Conservation (phyloP, 2,888 invertebrate species). For the Phyllotreta cruciferae region DNA sequence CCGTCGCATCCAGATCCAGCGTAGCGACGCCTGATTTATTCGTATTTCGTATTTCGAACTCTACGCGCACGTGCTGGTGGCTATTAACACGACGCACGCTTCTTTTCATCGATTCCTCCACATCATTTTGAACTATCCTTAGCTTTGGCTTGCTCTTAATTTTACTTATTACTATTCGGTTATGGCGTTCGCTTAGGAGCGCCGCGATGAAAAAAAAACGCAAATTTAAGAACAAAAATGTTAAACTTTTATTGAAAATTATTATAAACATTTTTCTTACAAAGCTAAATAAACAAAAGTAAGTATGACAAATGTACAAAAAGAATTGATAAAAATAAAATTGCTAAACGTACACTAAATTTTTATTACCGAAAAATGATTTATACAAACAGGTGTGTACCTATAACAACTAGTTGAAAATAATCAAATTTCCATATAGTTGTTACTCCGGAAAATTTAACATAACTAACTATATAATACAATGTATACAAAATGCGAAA, state of each 20-base stretch:
- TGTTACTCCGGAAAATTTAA: neutral
- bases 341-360: constrained; percentile 22
- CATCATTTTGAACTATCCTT: no score
- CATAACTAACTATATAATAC: constrained; percentile 10
- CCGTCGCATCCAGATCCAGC: neutral
- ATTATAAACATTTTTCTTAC: constrained; percentile 38
- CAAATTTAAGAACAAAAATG: constrained; percentile 19
- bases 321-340: constrained; percentile 31
- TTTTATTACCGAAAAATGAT: constrained; percentile 19
- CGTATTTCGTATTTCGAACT: neutral
- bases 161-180: no score
- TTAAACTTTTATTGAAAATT: constrained; percentile 40
- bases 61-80: constrained; percentile 4
- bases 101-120: constrained; percentile 43
- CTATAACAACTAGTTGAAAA: neutral
- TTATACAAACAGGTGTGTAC: constrained; percentile 16
- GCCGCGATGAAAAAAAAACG: no score
- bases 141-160: no score
- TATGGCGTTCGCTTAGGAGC: no score
- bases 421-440: constrained; percentile 1
- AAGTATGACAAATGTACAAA: constrained; percentile 34
- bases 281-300: constrained; percentile 38
- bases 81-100: constrained; percentile 45
- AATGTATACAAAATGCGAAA: constrained; percentile 12
- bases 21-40: neutral